Evolutionary conservation across 2,888 invertebrate genomes (phyloP), one percentile per base, ranked within the genome.

Genomic region (Drosophila robusta): DNA sequence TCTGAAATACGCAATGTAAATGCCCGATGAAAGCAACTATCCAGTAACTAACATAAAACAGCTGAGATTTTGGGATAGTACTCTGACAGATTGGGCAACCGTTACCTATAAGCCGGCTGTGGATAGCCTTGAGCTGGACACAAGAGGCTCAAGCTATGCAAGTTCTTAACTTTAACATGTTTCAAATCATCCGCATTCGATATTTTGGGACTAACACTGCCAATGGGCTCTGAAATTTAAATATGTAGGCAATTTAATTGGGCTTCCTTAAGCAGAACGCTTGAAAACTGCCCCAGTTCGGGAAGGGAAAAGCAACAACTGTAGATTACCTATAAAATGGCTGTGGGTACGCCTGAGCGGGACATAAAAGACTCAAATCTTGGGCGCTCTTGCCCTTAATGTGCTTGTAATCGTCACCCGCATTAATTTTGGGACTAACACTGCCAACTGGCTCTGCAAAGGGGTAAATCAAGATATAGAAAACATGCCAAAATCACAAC

Each of bases 111-210:
- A 60, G 90, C 88, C 32, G 95, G 95, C 54, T 94, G 93, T 22
- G 95, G 95, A 91, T 93, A 95, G 29, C 95, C 95, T 93, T 96
- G 96, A 62, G 95, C 95, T 50, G 95, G 95, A 90, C 96, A 96
- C 81, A 95, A 93, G 73, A 96, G 93, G 55, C 95, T 94, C 78
- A 95, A 88, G 66, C 93, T 93, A 50, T 90, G 88, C 24, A 86
- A 86, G 29, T 83, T 81, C 72, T 80, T 77, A 22, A 85, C 87
- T 58, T 91, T 90, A 9, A 91, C 84, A 62, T 92, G 90, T 62
- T 91, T 91, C 18, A 91, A 87, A 78, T 92, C 92, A 70, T 93
- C 93, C 5, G 92, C 91, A 39, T 92, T 92, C 8, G 91, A 92
- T 46, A 95, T 93, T 92, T 94, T 95, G 11, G 95, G 95, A 71